Conservation (phyloP, 2,797 vertebrate genomes). For the Macrochelys suwanniensis region DNA sequence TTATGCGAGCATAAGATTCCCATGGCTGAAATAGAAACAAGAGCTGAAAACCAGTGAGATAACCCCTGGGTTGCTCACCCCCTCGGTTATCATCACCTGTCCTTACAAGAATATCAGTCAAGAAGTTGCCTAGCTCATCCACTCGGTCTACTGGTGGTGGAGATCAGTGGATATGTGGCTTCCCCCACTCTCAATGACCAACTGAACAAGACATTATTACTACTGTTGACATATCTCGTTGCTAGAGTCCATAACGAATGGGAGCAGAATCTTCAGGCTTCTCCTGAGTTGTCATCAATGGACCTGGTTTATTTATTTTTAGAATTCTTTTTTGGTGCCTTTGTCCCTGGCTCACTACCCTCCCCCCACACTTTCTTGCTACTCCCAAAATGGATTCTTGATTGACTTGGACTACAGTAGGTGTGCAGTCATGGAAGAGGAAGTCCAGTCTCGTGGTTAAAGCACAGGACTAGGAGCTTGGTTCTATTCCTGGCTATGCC, state of each 20-base stretch:
- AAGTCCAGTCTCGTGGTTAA: rapidly evolving
- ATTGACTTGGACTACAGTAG: background rate
- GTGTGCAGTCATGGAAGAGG: rapidly evolving
- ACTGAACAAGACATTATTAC: background rate
- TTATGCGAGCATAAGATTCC: background rate
- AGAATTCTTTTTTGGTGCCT: background rate
- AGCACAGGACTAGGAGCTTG: background rate
- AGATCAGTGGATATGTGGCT: background rate
- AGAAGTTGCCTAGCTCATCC: background rate
- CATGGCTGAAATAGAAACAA: background rate
- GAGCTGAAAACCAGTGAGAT: background rate
- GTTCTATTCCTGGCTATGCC: background rate
- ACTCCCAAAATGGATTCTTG: background rate
- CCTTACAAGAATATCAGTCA: background rate
- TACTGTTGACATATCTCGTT: rapidly evolving
- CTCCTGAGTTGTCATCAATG: rapidly evolving
- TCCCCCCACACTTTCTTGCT: background rate
- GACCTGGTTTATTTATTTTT: background rate
- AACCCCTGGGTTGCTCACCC: background rate
- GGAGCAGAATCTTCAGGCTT: background rate
- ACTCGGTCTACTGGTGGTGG: background rate
- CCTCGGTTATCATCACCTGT: background rate
- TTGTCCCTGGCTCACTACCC: rapidly evolving
- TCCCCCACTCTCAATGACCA: rapidly evolving
- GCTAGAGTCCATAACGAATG: rapidly evolving